phyloP scores from a whole-genome alignment of 2,888 invertebrate species.

The Barypeithes pellucidus region DNA sequence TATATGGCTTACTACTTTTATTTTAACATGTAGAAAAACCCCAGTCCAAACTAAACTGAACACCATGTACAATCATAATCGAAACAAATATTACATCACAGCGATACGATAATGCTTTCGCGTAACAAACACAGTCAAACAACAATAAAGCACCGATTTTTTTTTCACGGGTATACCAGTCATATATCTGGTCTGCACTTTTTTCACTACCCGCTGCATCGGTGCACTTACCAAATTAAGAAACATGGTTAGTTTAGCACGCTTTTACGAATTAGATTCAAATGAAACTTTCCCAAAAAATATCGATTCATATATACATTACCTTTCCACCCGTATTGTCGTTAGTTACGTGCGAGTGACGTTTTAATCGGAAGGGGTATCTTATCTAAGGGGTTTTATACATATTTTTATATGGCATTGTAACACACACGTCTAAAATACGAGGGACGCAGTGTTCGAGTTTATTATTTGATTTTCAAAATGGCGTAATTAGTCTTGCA shows the following conservation, averaged over 20 bases:
- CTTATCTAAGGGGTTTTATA: neutral
- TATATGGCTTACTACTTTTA: no score
- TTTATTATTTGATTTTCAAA: no score
- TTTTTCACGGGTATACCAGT: neutral
- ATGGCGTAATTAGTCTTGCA: no score
- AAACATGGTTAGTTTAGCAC: slow-evolving; percentile 18
- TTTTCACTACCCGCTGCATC: neutral
- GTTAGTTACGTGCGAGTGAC: neutral
- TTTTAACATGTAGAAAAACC: no score
- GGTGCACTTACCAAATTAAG: slow-evolving; percentile 19
- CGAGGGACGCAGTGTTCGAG: no score
- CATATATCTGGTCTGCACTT: neutral
- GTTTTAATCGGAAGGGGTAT: slow-evolving; percentile 8
- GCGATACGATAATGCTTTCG: neutral
- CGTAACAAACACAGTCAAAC: slow-evolving; percentile 2
- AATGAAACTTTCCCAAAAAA: slow-evolving; percentile 24
- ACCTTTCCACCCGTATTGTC: neutral
- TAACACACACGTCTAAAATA: no score
- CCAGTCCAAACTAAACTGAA: no score
- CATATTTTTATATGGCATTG: no score
- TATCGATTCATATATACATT: slow-evolving; percentile 14
- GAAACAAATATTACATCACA: neutral
- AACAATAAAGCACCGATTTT: slow-evolving; percentile 4
- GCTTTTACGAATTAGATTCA: neutral
- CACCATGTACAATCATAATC: no score